Percentiles rank a stretch among this genome's conserved stretches.
phyloP scores from a whole-genome alignment of 2,113 vertebrate species.

The Pongo pygmaeus region DNA sequence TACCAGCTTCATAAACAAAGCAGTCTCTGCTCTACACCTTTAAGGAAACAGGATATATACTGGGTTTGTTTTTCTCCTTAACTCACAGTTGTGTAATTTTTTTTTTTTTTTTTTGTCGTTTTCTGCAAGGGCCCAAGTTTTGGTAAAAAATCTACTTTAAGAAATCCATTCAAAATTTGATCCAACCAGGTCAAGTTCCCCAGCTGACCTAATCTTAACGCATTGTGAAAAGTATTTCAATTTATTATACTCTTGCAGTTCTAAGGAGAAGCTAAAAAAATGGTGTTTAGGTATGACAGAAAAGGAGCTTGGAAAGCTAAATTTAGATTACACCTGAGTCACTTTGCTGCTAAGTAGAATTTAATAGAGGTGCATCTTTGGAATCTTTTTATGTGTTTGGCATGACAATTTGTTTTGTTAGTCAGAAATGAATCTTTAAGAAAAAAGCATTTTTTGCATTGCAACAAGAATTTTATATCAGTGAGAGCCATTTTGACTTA shows the following conservation, averaged over 20 bases:
- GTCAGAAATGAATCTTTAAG: constrained; percentile 68
- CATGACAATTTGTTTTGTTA: constrained; percentile 75
- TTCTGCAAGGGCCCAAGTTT: constrained; percentile 26
- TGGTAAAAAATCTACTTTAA: constrained; percentile 36
- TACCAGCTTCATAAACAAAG: neutral
- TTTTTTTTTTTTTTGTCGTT: neutral
- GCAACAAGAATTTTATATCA: constrained; percentile 54
- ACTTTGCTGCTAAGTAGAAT: constrained; percentile 67
- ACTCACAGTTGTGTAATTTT: neutral
- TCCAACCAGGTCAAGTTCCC: constrained; percentile 59
- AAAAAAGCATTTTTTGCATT: constrained; percentile 31
- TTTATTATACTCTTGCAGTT: constrained; percentile 62
- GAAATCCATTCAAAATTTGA: constrained; percentile 66
- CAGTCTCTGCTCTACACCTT: neutral
- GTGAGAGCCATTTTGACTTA: constrained; percentile 22
- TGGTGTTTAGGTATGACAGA: constrained; percentile 49
- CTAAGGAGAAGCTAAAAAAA: constrained; percentile 52
- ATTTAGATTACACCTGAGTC: constrained; percentile 74
- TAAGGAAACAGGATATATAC: neutral
- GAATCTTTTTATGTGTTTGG: constrained; percentile 62
- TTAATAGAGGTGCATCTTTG: constrained; percentile 70
- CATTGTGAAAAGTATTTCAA: constrained; percentile 57
- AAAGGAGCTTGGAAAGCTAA: constrained; percentile 63
- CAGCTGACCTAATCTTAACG: constrained; percentile 66
- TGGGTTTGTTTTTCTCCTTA: neutral